Evolutionary conservation across 2,888 invertebrate species (phyloP).

Genomic region (Mechanitis mazaeus): DNA sequence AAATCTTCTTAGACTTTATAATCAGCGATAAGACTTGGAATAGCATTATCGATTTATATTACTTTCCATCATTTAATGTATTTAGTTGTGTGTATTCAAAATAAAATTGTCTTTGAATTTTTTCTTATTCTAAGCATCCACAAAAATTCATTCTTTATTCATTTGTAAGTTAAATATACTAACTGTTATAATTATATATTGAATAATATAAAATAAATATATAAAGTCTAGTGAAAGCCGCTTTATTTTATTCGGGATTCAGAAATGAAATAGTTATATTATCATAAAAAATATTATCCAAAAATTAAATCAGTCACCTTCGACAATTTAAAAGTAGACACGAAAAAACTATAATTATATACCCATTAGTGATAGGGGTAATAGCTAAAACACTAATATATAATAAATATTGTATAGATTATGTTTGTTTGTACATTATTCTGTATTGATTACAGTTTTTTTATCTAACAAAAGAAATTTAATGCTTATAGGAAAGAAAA

Average conservation of each 20-base stretch:
- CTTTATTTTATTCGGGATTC: background rate
- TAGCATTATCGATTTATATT: conserved; percentile 45
- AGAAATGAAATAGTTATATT: background rate
- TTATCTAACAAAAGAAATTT: too few relatives aligned
- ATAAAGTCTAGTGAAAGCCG: background rate
- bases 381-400: conserved; percentile 8
- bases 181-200: too few relatives aligned
- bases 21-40: conserved; percentile 26
- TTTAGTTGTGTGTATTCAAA: too few relatives aligned
- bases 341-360: conserved; percentile 39
- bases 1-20: conserved; percentile 29
- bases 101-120: too few relatives aligned
- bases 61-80: background rate
- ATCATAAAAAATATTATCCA: conserved; percentile 26
- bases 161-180: too few relatives aligned
- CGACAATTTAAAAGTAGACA: conserved; percentile 28
- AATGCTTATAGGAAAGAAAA: too few relatives aligned
- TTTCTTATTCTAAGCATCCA: too few relatives aligned
- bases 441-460: too few relatives aligned
- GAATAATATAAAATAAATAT: background rate
- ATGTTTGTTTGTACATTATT: too few relatives aligned
- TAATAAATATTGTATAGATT: background rate
- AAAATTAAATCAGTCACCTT: conserved; percentile 30
- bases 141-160: too few relatives aligned
- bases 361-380: conserved; percentile 32